These are phyloP conservation scores for Nomia melanderi DNA, from an alignment of 1,140 invertebrate genomes.

Conservation along the genomic window DNA sequence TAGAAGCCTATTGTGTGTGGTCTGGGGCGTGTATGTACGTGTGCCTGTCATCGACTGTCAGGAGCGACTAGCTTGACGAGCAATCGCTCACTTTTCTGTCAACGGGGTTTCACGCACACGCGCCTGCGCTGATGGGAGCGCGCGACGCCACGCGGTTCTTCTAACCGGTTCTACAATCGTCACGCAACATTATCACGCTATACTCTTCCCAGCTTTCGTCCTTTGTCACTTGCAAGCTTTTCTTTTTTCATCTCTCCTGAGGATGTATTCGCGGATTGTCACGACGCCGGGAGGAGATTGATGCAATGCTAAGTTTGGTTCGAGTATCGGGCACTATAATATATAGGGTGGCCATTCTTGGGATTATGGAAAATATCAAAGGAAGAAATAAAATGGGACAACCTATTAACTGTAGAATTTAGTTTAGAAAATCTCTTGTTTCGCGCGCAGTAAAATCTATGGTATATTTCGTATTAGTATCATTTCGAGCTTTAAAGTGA, in stretches of 20 bases:
- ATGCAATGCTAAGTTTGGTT: not conserved
- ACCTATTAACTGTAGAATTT: too few relatives aligned
- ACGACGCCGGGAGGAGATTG: not conserved
- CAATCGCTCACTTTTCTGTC: slow-evolving; percentile 66
- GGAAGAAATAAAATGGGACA: too few relatives aligned
- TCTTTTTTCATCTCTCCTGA: slow-evolving; percentile 1
- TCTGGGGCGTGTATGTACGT: slow-evolving; percentile 53
- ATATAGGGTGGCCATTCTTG: not conserved
- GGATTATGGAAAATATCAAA: too few relatives aligned
- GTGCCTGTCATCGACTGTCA: slow-evolving; percentile 67
- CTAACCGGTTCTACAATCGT: slow-evolving; percentile 57
- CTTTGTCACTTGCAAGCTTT: slow-evolving; percentile 34
- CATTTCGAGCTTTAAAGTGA: too few relatives aligned
- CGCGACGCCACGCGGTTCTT: slow-evolving; percentile 25
- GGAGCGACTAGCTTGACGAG: slow-evolving; percentile 62
- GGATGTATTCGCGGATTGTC: slow-evolving; percentile 9
- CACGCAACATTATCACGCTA: slow-evolving; percentile 30
- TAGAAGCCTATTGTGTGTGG: slow-evolving; percentile 62
- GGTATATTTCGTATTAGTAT: too few relatives aligned
- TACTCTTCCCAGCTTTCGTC: slow-evolving; percentile 7
- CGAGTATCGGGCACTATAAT: not conserved
- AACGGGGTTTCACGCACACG: slow-evolving; percentile 49
- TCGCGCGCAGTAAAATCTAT: too few relatives aligned
- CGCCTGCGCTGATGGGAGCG: slow-evolving; percentile 16
- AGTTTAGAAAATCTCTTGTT: too few relatives aligned